Conservation (phyloP, 2,888 invertebrate species). For the Rotaria sp. region DNA sequence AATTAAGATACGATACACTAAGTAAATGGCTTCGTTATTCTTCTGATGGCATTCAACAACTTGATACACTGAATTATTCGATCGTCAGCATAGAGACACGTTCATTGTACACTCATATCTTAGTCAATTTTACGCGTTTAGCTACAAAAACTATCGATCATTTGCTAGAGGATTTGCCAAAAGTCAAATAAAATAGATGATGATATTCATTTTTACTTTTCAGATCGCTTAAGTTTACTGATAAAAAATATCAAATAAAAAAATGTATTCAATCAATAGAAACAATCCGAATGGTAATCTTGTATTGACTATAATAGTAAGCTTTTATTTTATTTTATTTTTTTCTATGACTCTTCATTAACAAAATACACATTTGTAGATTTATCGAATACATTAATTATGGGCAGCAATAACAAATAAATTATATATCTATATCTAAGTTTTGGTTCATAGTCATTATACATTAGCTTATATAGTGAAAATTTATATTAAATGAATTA, state of each 20-base stretch:
- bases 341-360: neutral
- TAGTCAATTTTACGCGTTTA: slow-evolving; percentile 32
- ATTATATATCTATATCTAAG: no score
- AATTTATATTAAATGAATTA: no score
- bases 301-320: neutral
- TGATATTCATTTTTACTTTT: neutral
- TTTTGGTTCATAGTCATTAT: no score
- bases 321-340: neutral
- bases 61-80: slow-evolving; percentile 30
- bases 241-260: no score
- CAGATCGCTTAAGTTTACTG: neutral
- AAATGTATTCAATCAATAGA: no score
- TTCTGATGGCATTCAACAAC: slow-evolving; percentile 30
- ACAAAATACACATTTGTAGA: neutral
- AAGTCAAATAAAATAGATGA: neutral
- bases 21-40: slow-evolving; percentile 35
- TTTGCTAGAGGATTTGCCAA: neutral
- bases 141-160: neutral
- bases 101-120: slow-evolving; percentile 33
- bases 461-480: no score
- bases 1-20: neutral
- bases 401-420: neutral
- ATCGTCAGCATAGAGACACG: neutral
- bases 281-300: no score
- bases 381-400: neutral